phyloP scores from a whole-genome alignment of 2,113 vertebrate species.

The Otocyon megalotis region DNA sequence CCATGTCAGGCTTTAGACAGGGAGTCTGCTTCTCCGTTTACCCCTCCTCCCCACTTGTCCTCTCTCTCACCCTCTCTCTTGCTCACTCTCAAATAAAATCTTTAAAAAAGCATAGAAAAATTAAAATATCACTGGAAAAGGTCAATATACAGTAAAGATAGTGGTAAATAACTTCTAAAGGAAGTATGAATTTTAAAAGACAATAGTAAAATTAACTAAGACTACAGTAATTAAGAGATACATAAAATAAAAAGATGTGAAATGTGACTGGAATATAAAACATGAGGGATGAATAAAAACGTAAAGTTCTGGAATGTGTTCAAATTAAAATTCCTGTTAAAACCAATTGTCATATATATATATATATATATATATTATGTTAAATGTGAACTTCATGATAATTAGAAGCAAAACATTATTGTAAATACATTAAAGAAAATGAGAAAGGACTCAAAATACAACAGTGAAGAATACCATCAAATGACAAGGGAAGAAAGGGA shows the following conservation, averaged over 20 bases:
- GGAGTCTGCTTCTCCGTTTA: no score
- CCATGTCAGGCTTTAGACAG: no score
- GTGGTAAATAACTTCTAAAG: background rate
- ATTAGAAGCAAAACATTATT: background rate
- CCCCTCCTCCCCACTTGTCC: no score
- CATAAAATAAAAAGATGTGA: background rate
- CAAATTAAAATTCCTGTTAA: background rate
- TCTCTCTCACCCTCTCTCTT: no score
- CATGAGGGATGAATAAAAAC: background rate
- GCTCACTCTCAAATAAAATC: no score
- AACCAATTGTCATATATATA: background rate
- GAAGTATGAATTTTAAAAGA: background rate
- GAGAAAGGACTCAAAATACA: background rate
- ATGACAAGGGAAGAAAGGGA: background rate
- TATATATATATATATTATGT: background rate
- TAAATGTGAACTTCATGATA: background rate
- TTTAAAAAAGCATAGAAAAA: background rate
- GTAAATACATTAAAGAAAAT: background rate
- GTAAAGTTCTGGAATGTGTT: background rate
- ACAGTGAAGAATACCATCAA: background rate
- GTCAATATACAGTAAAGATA: background rate
- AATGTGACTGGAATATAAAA: background rate
- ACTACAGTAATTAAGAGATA: background rate
- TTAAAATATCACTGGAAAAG: background rate
- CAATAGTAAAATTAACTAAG: background rate